Evolutionary conservation across 2,113 vertebrate genomes (phyloP).

Genomic region (Passer domesticus): DNA sequence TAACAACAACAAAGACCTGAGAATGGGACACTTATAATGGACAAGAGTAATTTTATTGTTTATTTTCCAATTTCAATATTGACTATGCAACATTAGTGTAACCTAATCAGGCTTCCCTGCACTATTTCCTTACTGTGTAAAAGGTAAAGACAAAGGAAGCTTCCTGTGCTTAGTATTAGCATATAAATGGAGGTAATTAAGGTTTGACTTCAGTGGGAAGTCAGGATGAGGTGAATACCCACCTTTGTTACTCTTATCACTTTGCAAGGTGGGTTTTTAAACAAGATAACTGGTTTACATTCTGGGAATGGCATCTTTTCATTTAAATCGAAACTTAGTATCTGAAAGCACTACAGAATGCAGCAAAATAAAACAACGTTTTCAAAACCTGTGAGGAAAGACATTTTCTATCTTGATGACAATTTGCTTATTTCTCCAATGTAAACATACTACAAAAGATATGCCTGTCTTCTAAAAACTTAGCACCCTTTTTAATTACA

Average conservation of each 20-base stretch:
- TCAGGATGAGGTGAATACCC: constrained; percentile 31
- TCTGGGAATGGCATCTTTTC: neutral
- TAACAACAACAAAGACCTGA: neutral
- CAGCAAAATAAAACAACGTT: neutral
- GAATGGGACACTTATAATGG: neutral
- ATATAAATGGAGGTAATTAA: neutral
- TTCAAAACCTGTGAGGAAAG: neutral
- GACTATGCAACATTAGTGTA: neutral
- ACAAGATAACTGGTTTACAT: constrained; percentile 22
- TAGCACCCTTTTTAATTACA: neutral
- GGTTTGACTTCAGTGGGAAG: constrained; percentile 16
- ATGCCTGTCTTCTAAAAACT: neutral
- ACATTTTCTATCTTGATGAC: neutral
- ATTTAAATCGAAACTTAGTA: neutral
- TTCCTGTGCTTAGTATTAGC: neutral
- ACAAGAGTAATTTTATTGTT: neutral
- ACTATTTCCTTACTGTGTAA: neutral
- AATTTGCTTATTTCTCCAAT: neutral
- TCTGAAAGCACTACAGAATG: neutral
- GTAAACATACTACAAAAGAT: neutral
- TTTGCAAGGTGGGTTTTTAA: neutral
- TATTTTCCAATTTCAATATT: neutral
- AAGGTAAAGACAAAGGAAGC: neutral
- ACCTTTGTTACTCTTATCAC: constrained; percentile 42
- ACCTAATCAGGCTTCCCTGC: neutral